Base-by-base conservation (phyloP, 2,113 vertebrate species). In the Carollia perspicillata region DNA sequence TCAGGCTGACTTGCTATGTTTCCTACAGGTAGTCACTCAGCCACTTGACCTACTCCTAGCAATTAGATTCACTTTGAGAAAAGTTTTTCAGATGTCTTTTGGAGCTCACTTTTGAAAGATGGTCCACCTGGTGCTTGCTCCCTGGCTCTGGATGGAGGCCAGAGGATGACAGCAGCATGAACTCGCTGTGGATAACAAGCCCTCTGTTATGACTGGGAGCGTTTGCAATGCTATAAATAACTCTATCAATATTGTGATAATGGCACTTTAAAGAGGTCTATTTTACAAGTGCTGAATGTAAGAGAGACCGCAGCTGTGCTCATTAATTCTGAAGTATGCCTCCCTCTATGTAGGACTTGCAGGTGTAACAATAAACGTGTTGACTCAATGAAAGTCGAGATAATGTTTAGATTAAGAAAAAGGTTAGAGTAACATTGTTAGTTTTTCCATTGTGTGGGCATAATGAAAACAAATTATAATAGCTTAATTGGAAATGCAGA, bases 211-310 rank as follows among this genome's bases (percentile, higher is more conserved):
- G 98, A 98, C 98, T 98, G 98, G 97, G 97, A 98, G 97, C 97
- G 78, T 98, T 98, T 97, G 97, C 98, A 92, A 96, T 97, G 97
- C 98, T 98, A 98, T 99, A 99, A 99, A 99, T 99, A 99, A 98
- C 98, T 98, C 98, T 98, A 98, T 99, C 98, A 98, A 98, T 99
- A 98, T 98, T 99, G 98, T 99, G 98, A 98, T 99, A 98, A 99
- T 99, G 98, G 98, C 98, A 98, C 98, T 98, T 98, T 98, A 98
- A 98, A 98, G 98, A 98, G 98, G 98, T 98, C 98, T 98, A 96
- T 98, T 98, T 98, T 98, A 98, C 98, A 98, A 98, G 98, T 97
- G 98, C 98, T 98, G 97, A 97, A 98, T 98, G 92, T 98, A 98
- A 97, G 98, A 98, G 98, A 98, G 98, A 98, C 98, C 97, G 97